Conservation (phyloP, 2,113 vertebrate genomes). For the Channa argus region DNA sequence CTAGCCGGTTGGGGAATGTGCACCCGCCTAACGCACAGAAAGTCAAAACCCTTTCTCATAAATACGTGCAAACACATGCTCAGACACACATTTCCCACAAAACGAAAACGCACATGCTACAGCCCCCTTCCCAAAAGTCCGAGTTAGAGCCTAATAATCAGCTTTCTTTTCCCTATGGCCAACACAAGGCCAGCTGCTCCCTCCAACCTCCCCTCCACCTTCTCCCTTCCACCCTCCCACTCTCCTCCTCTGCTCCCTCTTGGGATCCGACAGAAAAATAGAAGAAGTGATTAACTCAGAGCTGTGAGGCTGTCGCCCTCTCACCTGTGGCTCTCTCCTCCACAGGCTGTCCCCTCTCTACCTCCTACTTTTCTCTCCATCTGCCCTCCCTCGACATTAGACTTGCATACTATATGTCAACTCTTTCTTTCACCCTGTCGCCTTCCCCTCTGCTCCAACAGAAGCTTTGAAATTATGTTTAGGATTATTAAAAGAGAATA, state of each 20-base stretch:
- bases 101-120: conserved; percentile 24
- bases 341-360: conserved; percentile 5
- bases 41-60: conserved; percentile 41
- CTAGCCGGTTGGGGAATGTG: neutral
- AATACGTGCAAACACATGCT: conserved; percentile 1
- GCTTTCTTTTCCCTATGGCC: conserved; percentile 69
- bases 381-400: conserved; percentile 37
- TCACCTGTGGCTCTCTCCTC: conserved; percentile 70
- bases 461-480: conserved; percentile 3
- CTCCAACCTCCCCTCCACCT: conserved; percentile 4
- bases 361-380: conserved; percentile 31
- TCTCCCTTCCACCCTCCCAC: conserved; percentile 31
- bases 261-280: conserved; percentile 65
- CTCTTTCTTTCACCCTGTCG: conserved; percentile 1
- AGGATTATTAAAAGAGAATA: neutral
- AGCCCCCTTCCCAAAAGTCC: conserved; percentile 46
- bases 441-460: neutral
- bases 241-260: conserved; percentile 20
- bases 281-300: conserved; percentile 74
- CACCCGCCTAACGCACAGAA: neutral
- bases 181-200: conserved; percentile 72
- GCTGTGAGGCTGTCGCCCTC: conserved; percentile 62
- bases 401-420: conserved; percentile 30
- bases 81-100: neutral
- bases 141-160: conserved; percentile 64